Percentiles rank a stretch among this genome's conserved stretches.
phyloP scores from a whole-genome alignment of 2,888 invertebrate species.

The Apotomis betuletana region DNA sequence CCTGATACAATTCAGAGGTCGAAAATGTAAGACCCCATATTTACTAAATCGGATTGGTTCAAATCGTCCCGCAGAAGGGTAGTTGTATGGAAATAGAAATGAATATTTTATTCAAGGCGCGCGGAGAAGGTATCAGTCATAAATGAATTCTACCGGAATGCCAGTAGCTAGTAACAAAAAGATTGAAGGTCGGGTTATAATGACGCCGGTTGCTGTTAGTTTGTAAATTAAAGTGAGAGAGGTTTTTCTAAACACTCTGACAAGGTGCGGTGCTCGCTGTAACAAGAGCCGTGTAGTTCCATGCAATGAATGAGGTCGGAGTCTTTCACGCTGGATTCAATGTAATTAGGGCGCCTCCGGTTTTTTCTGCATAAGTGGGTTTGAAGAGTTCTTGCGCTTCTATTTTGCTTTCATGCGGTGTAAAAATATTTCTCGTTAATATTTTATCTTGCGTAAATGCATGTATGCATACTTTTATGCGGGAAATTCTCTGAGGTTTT shows the following conservation, averaged over 20 bases:
- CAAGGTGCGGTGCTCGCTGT: constrained; percentile 36
- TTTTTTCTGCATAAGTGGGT: constrained; percentile 72
- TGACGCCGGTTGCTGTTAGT: constrained; percentile 8
- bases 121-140: constrained; percentile 46
- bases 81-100: constrained; percentile 48
- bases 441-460: not conserved
- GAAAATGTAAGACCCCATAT: constrained; percentile 55
- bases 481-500: no score
- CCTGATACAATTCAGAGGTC: constrained; percentile 59
- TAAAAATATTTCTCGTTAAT: constrained; percentile 35
- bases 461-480: no score
- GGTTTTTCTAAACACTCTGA: constrained; percentile 19
- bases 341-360: constrained; percentile 74
- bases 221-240: constrained; percentile 22
- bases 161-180: constrained; percentile 24
- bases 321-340: constrained; percentile 72
- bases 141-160: constrained; percentile 49
- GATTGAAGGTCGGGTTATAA: not conserved
- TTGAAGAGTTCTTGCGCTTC: constrained; percentile 63
- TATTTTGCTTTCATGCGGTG: constrained; percentile 55
- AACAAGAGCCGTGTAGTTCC: constrained; percentile 57
- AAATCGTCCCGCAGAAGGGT: constrained; percentile 39
- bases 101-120: constrained; percentile 51
- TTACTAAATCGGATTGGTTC: constrained; percentile 53
- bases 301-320: constrained; percentile 64